phyloP scores from a whole-genome alignment of 2,113 vertebrate genomes.

The Notiomystis cincta region DNA sequence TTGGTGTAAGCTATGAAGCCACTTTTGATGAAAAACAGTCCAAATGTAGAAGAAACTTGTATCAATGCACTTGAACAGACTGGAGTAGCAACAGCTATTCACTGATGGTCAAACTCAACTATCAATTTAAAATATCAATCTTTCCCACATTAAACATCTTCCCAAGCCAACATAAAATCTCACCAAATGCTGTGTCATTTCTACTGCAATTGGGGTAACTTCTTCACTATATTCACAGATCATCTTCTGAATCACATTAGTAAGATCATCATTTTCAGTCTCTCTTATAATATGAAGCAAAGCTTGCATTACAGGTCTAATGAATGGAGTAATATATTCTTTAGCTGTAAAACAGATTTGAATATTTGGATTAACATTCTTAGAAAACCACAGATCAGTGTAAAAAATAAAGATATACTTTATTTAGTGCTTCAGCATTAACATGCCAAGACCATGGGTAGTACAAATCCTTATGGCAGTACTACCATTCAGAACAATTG shows the following conservation, averaged over 20 bases:
- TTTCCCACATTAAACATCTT: not conserved
- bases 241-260: constrained; percentile 99
- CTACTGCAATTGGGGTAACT: constrained; percentile 97
- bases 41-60: not conserved
- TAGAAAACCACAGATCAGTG: not conserved
- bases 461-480: not conserved
- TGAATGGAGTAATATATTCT: constrained; percentile 95
- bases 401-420: not conserved
- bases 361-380: not conserved
- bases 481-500: not conserved
- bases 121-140: not conserved
- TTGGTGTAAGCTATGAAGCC: not conserved
- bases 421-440: not conserved
- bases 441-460: not conserved
- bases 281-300: constrained; percentile 97
- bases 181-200: constrained; percentile 99
- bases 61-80: not conserved
- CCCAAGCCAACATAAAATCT: constrained; percentile 29
- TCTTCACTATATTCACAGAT: constrained; percentile 99
- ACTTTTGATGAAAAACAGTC: not conserved
- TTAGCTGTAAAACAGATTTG: constrained; percentile 80
- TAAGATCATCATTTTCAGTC: constrained; percentile 98
- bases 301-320: constrained; percentile 97
- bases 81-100: not conserved
- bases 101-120: not conserved